Evolutionary conservation across 2,797 vertebrate genomes (phyloP).

Genomic region (Falco columbarius): DNA sequence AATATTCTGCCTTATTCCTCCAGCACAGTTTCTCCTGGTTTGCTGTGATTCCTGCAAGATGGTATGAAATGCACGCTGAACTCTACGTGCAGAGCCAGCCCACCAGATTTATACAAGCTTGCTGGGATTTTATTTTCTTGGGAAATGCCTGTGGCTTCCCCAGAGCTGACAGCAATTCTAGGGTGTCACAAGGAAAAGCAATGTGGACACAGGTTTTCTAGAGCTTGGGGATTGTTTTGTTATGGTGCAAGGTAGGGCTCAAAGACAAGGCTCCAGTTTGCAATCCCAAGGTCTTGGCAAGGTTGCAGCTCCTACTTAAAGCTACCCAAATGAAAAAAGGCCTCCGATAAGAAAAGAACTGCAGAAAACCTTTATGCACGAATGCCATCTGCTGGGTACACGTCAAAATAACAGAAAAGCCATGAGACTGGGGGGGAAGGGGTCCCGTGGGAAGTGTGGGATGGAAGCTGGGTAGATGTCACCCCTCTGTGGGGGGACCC

Average conservation of each 20-base stretch:
- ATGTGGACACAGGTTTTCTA: not conserved
- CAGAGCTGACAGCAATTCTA: not conserved
- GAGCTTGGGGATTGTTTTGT: not conserved
- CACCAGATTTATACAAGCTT: not conserved
- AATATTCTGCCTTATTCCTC: not conserved
- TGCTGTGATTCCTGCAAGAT: not conserved
- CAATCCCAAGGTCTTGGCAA: not conserved
- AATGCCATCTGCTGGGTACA: conserved; percentile 64
- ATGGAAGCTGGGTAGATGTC: not conserved
- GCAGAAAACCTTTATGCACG: conserved; percentile 11
- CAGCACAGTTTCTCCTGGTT: not conserved
- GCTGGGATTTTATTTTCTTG: not conserved
- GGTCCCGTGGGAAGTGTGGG: not conserved
- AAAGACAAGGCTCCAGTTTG: not conserved
- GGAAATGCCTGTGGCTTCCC: not conserved
- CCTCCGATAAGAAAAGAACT: conserved; percentile 60
- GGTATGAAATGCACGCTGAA: fast-evolving
- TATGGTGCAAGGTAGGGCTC: not conserved
- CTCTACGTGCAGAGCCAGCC: not conserved
- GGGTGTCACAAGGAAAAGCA: not conserved
- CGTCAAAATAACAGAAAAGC: not conserved
- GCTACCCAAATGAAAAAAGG: not conserved
- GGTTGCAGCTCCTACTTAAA: not conserved
- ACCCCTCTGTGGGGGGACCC: fast-evolving
- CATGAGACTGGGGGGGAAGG: not conserved